Conservation (phyloP, 2,797 vertebrate species). For the Tenualosa ilisha region DNA sequence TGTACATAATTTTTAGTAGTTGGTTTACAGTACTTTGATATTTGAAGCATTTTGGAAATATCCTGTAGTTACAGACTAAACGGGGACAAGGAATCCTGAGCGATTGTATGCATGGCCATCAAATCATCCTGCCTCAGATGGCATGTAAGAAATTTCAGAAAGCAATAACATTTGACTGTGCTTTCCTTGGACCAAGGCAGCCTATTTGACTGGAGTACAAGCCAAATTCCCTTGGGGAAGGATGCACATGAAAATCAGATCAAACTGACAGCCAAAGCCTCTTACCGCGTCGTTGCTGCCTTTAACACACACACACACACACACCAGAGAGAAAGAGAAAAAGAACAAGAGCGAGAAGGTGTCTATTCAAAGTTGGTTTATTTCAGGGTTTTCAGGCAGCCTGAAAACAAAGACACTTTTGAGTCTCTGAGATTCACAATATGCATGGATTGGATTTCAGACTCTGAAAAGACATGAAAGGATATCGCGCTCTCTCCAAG, state of each 20-base stretch:
- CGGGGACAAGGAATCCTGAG: background rate
- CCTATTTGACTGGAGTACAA: conserved; percentile 25
- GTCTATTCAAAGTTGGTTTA: conserved; percentile 59
- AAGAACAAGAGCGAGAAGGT: conserved; percentile 35
- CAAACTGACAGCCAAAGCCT: conserved; percentile 39
- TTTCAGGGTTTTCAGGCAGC: conserved; percentile 72
- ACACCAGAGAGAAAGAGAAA: background rate
- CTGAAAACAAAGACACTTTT: conserved; percentile 67
- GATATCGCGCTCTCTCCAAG: conserved; percentile 23
- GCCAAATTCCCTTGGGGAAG: conserved; percentile 37
- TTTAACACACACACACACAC: conserved; percentile 29
- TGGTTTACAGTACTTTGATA: background rate
- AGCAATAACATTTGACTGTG: conserved; percentile 13
- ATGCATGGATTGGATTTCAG: conserved; percentile 43
- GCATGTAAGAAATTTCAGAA: background rate
- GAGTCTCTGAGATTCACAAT: conserved; percentile 66
- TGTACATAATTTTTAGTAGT: background rate
- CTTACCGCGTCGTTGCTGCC: conserved; percentile 39
- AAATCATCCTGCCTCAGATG: background rate
- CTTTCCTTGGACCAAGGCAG: conserved; percentile 15
- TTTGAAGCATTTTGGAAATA: background rate
- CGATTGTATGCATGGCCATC: background rate
- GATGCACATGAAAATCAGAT: conserved; percentile 37
- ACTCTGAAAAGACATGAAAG: background rate
- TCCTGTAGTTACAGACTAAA: background rate